Evolutionary conservation across 2,113 vertebrate genomes (phyloP).

Genomic region (Naja naja): DNA sequence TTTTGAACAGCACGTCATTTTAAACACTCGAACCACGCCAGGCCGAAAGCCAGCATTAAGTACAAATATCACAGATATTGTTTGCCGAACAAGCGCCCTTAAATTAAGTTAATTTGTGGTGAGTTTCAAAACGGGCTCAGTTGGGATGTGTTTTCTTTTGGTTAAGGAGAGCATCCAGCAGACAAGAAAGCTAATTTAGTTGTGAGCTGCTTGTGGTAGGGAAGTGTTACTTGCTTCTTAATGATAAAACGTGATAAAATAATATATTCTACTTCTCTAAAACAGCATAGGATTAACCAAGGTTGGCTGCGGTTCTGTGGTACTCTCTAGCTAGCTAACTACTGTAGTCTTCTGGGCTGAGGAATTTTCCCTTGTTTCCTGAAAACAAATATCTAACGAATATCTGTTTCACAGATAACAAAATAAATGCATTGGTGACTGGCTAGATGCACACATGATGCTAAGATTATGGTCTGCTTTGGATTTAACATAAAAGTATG

Average conservation of each 20-base stretch:
- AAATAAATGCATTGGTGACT: not conserved
- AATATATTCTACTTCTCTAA: not conserved
- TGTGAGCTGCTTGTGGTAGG: not conserved
- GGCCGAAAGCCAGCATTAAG: not conserved
- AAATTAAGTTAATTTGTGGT: constrained; percentile 12
- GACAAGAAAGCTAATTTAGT: not conserved
- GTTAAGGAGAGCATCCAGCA: not conserved
- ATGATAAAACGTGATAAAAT: not conserved
- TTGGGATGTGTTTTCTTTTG: not conserved
- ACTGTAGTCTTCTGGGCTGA: not conserved
- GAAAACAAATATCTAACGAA: not conserved
- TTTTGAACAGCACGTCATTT: not conserved
- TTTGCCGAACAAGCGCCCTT: not conserved
- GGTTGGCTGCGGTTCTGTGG: not conserved
- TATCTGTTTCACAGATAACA: not conserved
- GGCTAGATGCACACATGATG: not conserved
- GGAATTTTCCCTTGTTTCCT: not conserved
- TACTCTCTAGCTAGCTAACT: not conserved
- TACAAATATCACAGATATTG: not conserved
- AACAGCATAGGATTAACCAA: not conserved
- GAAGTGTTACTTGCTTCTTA: not conserved
- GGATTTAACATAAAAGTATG: not conserved
- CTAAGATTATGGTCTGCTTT: not conserved
- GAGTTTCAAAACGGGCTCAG: not conserved
- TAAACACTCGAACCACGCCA: not conserved